These are phyloP conservation scores for Pomatorhinus ruficollis DNA, from an alignment of 2,113 vertebrate genomes.

Conservation along the genomic window DNA sequence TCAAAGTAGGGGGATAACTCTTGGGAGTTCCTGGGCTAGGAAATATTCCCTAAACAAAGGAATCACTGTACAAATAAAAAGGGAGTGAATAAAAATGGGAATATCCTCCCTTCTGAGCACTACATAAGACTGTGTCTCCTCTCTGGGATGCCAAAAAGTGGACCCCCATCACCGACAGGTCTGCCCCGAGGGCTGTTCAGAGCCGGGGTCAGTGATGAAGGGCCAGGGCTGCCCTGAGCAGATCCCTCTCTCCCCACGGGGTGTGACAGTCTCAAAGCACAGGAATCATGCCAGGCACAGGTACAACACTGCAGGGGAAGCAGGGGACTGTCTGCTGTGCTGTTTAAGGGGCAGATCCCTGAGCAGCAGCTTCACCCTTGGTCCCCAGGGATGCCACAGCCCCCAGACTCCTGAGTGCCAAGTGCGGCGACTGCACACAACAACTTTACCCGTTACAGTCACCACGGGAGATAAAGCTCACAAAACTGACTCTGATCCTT, in stretches of 20 bases:
- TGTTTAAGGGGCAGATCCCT: background rate
- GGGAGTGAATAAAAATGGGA: background rate
- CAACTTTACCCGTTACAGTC: background rate
- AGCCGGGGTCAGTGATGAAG: rapidly evolving
- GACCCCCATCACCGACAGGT: background rate
- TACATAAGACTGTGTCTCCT: background rate
- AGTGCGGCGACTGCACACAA: background rate
- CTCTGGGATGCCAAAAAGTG: background rate
- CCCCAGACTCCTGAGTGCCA: background rate
- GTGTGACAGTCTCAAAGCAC: background rate
- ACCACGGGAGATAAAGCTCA: background rate
- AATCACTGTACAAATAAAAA: background rate
- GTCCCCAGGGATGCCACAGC: background rate
- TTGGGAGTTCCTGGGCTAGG: background rate
- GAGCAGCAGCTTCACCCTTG: background rate
- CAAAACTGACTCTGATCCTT: background rate
- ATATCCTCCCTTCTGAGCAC: background rate
- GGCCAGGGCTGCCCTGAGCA: background rate
- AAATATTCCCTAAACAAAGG: background rate
- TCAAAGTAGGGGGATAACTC: background rate
- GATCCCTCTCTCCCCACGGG: background rate
- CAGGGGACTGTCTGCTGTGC: rapidly evolving
- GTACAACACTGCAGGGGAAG: background rate
- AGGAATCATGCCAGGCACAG: background rate
- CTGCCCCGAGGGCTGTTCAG: background rate